Base-by-base conservation (phyloP, 2,888 invertebrate species). In the Orthosia cruda region DNA sequence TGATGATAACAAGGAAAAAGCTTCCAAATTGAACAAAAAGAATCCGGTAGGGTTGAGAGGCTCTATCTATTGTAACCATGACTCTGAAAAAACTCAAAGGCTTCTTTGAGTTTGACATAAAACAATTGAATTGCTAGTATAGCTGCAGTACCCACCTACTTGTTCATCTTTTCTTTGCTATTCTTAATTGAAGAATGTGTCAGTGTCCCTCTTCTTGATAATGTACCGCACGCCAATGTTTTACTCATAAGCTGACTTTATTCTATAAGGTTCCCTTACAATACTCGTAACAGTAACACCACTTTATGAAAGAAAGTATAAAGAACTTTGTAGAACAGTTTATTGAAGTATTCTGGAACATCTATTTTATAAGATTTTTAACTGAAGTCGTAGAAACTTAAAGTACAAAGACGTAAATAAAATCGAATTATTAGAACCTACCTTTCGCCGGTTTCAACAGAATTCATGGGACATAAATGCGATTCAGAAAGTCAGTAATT, bases 191-290 rank as follows among this genome's bases (percentile, higher is more conserved):
- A 78, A 85, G 73, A 20, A 50, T 26, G 32, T 40, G 32, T 23
- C 18, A 47, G 18, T 47, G 13, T 62, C n/a, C 50, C 54, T 63
- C 49, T 81, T 71, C 26, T 23, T 72, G 16, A 68, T 76, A 74
- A 68, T 61, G 57, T 61, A 49, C 61, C 68, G 71, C 47, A 47
- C 13, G 26, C 57, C 23, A 23, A 72, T 85, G 50, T 74, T 70
- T 83, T 77, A 86, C 87, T 83, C 83, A 85, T 80, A 66, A 20
- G 16, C 62, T 55, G 57, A n/a, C 26, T 67, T 71, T 71, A 62
- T 59, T 52, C 54, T 68, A 71, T 74, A 67, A 71, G 59, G 57
- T 69, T 80, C 58, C n/a, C 32, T 40, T 55, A 63, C 55, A 62
- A 65, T n/a, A 65, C 52, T 69, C 64, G 49, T 77, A 76, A 69